Base-by-base conservation (phyloP, 2,113 vertebrate species). In the Cephalopterus ornatus region DNA sequence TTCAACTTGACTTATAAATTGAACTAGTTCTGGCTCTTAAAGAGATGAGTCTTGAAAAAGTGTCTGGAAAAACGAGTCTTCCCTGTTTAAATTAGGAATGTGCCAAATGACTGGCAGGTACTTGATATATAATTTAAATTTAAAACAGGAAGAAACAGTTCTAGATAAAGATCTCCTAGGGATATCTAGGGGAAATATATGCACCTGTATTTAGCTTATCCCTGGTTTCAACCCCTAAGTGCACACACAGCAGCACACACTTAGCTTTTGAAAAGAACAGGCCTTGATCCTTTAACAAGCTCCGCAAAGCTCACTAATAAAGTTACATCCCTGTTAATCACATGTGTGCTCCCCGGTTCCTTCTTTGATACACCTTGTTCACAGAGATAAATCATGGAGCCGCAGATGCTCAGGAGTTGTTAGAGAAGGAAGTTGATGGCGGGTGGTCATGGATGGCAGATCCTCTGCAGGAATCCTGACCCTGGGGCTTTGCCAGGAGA, bases 21-120 rank as follows among this genome's bases (percentile, higher is more conserved):
- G 96, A 97, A 97, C 90, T 91, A 93, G 96, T 95, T 88, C 82
- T 91, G 89, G 82, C 87, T 96, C 97, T 97, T 97, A 95, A 95
- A 97, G 90, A 97, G 89, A 92, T 93, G 90, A 96, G 93, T 95
- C 92, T 94, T 93, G 65, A 89, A 92, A 97, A 97, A 76, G 85
- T 81, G 90, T 96, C 97, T 95, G 93, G 97, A 98, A 97, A 96
- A 98, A 97, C 97, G 47, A 96, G 97, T 97, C 96, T 85, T 92
- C 92, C 97, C 78, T 87, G 97, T 97, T 97, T 95, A 94, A 91
- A 93, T 93, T 85, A 96, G 95, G 97, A 98, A 97, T 93, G 96
- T 96, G 92, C 56, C 77, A 83, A 96, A 95, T 88, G 92, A 93
- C 94, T 97, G 97, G 96, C 96, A 92, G 87, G 78, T 93, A 94